A percentile compares a stretch with the other conserved stretches of the same genome.
These are phyloP conservation scores for Philereme vetulata DNA, from an alignment of 2,888 invertebrate genomes.

Conservation along the genomic window DNA sequence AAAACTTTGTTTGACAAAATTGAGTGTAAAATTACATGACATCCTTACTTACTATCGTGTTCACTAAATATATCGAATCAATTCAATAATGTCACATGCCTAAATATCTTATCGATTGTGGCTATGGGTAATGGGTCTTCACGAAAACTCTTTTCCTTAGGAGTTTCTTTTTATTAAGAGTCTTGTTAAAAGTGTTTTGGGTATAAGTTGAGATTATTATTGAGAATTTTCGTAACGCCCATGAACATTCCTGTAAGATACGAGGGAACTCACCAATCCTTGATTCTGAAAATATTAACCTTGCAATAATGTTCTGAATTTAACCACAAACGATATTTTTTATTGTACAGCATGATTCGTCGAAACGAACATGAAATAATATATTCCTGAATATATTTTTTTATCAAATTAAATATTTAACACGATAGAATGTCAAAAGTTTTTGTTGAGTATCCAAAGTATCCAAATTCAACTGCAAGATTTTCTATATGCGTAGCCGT, in stretches of 20 bases:
- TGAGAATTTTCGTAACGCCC: slow-evolving; percentile 64
- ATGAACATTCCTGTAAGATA: slow-evolving; percentile 73
- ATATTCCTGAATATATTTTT: slow-evolving; percentile 3
- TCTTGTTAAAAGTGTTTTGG: slow-evolving; percentile 13
- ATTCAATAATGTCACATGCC: slow-evolving; percentile 6
- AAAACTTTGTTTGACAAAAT: slow-evolving; percentile 21
- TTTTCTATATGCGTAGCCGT: slow-evolving; percentile 46
- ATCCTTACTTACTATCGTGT: slow-evolving; percentile 62
- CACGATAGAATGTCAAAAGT: slow-evolving; percentile 60
- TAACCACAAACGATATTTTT: slow-evolving; percentile 45
- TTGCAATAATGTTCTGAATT: slow-evolving; percentile 68
- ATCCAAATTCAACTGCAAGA: slow-evolving; percentile 50
- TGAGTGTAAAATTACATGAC: slow-evolving; percentile 51
- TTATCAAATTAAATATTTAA: slow-evolving; percentile 14
- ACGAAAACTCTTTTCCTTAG: slow-evolving; percentile 57
- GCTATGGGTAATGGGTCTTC: slow-evolving; percentile 55
- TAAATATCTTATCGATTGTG: slow-evolving; percentile 52
- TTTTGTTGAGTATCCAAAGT: slow-evolving; percentile 44
- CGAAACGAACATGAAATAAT: not conserved
- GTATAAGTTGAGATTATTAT: slow-evolving; percentile 11
- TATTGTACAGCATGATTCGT: no score
- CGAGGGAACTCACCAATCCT: slow-evolving; percentile 77
- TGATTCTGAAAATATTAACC: slow-evolving; percentile 76
- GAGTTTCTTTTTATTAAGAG: slow-evolving; percentile 17
- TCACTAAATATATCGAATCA: slow-evolving; percentile 19